These are phyloP conservation scores for Lasaia peninsularis DNA, from an alignment of 1,140 invertebrate genomes.

Conservation along the genomic window DNA sequence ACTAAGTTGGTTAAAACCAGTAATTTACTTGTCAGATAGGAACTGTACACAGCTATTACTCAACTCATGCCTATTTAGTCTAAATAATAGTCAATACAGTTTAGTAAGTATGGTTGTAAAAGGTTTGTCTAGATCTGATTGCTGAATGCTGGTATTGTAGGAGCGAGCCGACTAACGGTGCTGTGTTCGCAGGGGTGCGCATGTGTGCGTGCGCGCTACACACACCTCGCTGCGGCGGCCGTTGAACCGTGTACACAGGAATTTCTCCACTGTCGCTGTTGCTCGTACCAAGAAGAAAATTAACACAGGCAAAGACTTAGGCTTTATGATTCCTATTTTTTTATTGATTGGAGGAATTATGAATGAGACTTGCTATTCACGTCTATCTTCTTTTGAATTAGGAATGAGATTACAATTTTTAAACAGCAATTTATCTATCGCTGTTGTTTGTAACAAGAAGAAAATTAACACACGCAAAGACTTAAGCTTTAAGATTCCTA, in stretches of 20 bases:
- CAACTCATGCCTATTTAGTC: background rate
- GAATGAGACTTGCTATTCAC: too few species aligned
- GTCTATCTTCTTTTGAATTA: too few species aligned
- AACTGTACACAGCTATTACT: background rate
- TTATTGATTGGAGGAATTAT: background rate
- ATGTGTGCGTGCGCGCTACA: slow-evolving; percentile 54
- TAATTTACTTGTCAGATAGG: background rate
- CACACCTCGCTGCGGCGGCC: slow-evolving; percentile 51
- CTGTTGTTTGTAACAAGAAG: slow-evolving; percentile 28
- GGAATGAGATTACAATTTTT: too few species aligned
- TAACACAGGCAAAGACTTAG: slow-evolving; percentile 23
- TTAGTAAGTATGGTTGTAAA: slow-evolving; percentile 1
- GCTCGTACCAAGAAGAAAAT: slow-evolving; percentile 29
- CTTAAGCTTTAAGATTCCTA: slow-evolving; percentile 11
- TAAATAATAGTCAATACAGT: background rate
- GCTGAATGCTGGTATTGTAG: slow-evolving; percentile 12
- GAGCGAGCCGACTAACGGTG: slow-evolving; percentile 53
- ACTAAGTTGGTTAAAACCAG: background rate
- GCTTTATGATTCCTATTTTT: slow-evolving; percentile 11
- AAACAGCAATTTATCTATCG: slow-evolving; percentile 71
- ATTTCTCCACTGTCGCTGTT: slow-evolving; percentile 60
- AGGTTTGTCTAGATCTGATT: slow-evolving; percentile 19
- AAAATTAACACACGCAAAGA: slow-evolving; percentile 25
- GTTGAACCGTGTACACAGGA: slow-evolving; percentile 74
- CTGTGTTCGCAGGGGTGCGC: slow-evolving; percentile 57